These are phyloP conservation scores for Tragulus kanchil DNA, from an alignment of 2,113 vertebrate species.

Conservation along the genomic window DNA sequence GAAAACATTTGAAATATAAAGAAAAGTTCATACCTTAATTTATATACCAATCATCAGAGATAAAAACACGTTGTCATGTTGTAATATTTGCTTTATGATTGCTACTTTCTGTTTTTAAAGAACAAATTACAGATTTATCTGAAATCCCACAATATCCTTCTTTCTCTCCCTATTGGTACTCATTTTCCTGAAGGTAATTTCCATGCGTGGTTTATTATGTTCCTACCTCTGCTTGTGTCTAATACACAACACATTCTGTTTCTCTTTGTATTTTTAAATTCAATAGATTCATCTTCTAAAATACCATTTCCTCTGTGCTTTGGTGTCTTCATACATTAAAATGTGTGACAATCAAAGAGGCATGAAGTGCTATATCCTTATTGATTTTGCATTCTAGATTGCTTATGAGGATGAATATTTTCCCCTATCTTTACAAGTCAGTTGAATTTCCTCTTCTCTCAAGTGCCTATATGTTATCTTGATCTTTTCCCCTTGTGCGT, in stretches of 20 bases:
- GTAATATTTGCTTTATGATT: background rate
- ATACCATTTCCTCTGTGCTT: background rate
- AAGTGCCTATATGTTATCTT: background rate
- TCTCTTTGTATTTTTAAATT: slow-evolving; percentile 1
- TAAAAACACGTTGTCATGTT: background rate
- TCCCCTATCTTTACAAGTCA: background rate
- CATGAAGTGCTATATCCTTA: background rate
- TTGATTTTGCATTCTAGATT: slow-evolving; percentile 16
- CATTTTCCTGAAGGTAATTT: background rate
- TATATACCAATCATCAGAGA: background rate
- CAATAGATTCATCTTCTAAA: background rate
- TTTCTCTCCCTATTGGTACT: background rate
- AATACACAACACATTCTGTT: background rate
- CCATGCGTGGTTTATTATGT: slow-evolving; percentile 15
- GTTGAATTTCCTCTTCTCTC: background rate
- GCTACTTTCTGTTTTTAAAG: background rate
- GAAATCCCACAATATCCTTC: background rate
- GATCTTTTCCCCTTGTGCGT: background rate
- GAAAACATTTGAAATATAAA: background rate
- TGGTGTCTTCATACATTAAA: background rate
- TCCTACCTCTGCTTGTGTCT: background rate
- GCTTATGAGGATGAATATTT: background rate
- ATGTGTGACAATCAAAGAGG: background rate
- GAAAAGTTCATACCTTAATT: background rate
- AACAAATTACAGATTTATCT: background rate